phyloP scores from a whole-genome alignment of 2,797 vertebrate genomes.

The Cottoperca gobio region DNA sequence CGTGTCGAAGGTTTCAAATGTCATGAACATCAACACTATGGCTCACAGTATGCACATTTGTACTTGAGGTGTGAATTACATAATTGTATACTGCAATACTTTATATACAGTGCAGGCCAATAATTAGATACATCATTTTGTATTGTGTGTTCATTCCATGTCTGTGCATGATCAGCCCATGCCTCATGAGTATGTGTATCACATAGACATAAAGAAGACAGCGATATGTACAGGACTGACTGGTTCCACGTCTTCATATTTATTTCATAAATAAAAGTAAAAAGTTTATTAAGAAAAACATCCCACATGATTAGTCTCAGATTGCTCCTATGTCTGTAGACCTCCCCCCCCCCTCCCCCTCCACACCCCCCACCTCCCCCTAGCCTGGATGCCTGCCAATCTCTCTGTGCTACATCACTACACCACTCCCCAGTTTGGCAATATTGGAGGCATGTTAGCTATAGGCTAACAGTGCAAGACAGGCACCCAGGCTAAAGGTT shows the following conservation, averaged over 20 bases:
- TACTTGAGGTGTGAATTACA: neutral
- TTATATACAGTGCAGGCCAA: neutral
- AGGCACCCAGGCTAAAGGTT: constrained; percentile 70
- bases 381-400: constrained; percentile 72
- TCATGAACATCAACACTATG: too few relatives aligned
- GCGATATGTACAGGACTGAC: constrained; percentile 39
- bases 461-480: constrained; percentile 64
- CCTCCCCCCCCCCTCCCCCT: neutral
- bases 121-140: neutral
- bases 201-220: constrained; percentile 33
- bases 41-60: neutral
- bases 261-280: constrained; percentile 86
- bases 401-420: constrained; percentile 64
- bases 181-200: neutral
- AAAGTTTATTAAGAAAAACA: constrained; percentile 83
- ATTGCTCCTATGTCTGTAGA: constrained; percentile 44
- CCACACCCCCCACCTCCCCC: constrained; percentile 21
- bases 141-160: constrained; percentile 7
- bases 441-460: constrained; percentile 69
- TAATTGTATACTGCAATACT: neutral
- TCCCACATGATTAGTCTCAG: constrained; percentile 71
- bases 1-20: neutral
- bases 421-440: constrained; percentile 78
- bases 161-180: neutral
- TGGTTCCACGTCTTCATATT: constrained; percentile 79